Base-by-base conservation (phyloP, 2,797 vertebrate species). In the Arrhamphus sclerolepis region DNA sequence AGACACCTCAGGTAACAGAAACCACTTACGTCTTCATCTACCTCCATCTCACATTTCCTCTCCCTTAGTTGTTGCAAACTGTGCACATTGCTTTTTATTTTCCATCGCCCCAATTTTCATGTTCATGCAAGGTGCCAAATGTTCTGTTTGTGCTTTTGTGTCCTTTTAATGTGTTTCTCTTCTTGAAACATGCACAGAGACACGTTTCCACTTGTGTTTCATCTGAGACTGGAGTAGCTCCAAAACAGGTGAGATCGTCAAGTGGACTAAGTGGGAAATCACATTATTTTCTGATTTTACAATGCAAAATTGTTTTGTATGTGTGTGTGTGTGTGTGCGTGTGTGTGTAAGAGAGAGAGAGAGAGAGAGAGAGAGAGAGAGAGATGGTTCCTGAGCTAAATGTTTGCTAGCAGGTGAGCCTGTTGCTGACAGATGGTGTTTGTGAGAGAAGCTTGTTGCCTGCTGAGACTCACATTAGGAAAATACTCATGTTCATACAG, bases 351-450 rank as follows among this genome's bases (percentile, higher is more conserved):
- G 24, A 26, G 24, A 26, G 24, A 26, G 66, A 41, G 44, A 34
- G 53, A 47, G 48, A 0, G 56, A 5, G 49, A 19, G 52, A 43
- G 62, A 10, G 47, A 65, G 72, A 31, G 53, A 55, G 62, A 28
- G 63, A 78, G 77, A 80, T 83, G 76, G 76, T 79, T 87, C 66
- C 80, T 90, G 85, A 89, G 91, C 90, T 92, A 93, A 93, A 93
- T 92, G 92, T 87, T 90, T 93, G 89, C 90, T 92, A 89, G 90
- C 91, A 93, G 92, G 92, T 92, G 90, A 92, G 87, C 90, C 91
- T 91, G 90, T 91, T 91, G 85, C 89, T 91, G 94, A 92, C 96
- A 98, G 95, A 96, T 95, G 96, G 95, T 93, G 85, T 92, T 93
- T 90, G 92, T 68, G 86, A 89, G 78, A 87, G 46, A 81, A 86